Evolutionary conservation across 1,140 invertebrate species (phyloP), one percentile per base, ranked within the genome.

Genomic region (Pygmarrhopalites habei): DNA sequence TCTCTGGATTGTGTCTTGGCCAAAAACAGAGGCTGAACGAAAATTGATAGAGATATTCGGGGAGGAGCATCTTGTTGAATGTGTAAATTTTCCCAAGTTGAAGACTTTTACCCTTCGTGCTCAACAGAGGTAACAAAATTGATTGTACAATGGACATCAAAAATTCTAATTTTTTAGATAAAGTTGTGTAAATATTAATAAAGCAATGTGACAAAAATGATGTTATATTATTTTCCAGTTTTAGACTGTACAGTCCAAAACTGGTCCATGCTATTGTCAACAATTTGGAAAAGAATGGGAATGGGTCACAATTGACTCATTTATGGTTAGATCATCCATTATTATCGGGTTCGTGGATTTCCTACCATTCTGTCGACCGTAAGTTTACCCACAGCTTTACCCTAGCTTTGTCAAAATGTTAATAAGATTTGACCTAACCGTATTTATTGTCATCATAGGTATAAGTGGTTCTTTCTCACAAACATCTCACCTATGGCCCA

Each of bases 311-410:
- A 47, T 23, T 41, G 4, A 32, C 28, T 21, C 35, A 44, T 14
- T 39, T 62, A 2, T 62, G 60, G 60, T 28, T 62, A 15, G 60
- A 62, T 26, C 51, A 62, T 30, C 60, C 60, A 1, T 46, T 62
- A 17, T 29, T 62, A 10, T 53, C 32, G n/a, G 41, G 23, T 15
- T 23, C 30, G 43, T 52, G 15, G 5, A 35, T 35, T 7, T 35
- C 5, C 15, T 7, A 7, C 5, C 15, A 35, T 35, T 35, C 5
- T 35, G 32, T 35, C 32, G 15, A 5, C 32, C 15, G 5, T 35
- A 35, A 7, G 32, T 35, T 7, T 15, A 15, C 32, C 32, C 15
- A 5, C 15, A 35, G 15, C 15, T 35, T 35, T 35, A 35, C 15
- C 15, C 5, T 35, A 35, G 15, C 15, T 5, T 35, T 35, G 15